These are phyloP conservation scores for Synanthedon tipuliformis DNA, from an alignment of 2,888 invertebrate genomes.

Conservation along the genomic window DNA sequence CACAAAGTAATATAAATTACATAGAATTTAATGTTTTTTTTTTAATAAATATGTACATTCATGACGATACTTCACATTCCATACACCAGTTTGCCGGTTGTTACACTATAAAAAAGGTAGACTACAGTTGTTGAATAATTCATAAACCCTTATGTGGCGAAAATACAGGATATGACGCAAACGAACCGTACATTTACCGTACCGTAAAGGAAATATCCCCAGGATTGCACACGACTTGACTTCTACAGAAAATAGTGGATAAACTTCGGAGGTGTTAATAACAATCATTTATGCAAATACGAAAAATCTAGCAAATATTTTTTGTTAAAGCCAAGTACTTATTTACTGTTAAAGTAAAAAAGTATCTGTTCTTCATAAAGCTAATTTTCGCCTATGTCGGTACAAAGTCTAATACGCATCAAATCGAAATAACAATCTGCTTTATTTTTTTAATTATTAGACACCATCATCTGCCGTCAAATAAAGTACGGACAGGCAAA, in stretches of 20 bases:
- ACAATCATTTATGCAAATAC: neutral
- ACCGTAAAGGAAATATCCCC: constrained; percentile 18
- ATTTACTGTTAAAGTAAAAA: too few relatives aligned
- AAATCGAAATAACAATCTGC: too few relatives aligned
- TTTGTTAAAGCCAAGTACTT: too few relatives aligned
- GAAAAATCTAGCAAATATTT: too few relatives aligned
- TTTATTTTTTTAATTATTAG: too few relatives aligned
- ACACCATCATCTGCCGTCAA: too few relatives aligned
- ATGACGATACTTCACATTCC: neutral
- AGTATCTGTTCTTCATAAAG: too few relatives aligned
- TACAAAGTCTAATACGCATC: too few relatives aligned
- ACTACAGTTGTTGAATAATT: constrained; percentile 41
- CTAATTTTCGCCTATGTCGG: too few relatives aligned
- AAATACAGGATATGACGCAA: constrained; percentile 35
- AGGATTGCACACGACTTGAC: constrained; percentile 8
- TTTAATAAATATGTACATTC: neutral
- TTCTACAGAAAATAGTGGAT: constrained; percentile 4
- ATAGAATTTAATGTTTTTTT: too few relatives aligned
- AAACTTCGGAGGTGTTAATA: neutral
- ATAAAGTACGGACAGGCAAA: too few relatives aligned
- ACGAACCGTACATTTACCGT: constrained; percentile 44
- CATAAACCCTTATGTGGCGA: constrained; percentile 32
- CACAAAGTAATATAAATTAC: too few relatives aligned
- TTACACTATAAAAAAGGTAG: constrained; percentile 34
- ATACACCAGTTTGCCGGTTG: constrained; percentile 17